Evolutionary conservation across 2,888 invertebrate genomes (phyloP).

Genomic region (Hypomecis atomaria): DNA sequence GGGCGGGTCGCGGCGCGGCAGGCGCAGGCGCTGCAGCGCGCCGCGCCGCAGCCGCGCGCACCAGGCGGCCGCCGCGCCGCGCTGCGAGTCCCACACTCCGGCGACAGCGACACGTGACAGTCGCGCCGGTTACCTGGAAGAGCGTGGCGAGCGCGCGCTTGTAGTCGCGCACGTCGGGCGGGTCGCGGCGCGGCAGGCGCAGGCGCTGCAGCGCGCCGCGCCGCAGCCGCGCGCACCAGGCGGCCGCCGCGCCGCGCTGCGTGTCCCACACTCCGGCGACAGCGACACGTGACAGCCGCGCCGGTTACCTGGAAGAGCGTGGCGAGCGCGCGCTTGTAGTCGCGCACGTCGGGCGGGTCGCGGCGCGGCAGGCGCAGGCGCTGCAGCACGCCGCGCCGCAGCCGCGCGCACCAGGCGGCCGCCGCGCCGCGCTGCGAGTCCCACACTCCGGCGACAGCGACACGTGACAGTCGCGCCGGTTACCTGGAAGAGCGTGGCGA

Average conservation of each 20-base stretch:
- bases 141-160: slow-evolving; percentile 94
- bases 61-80: slow-evolving; percentile 85
- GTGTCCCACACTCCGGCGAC: slow-evolving; percentile 82
- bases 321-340: slow-evolving; percentile 93
- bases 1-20: slow-evolving; percentile 83
- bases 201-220: slow-evolving; percentile 81
- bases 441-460: no score
- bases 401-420: slow-evolving; percentile 83
- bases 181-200: slow-evolving; percentile 80
- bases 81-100: slow-evolving; percentile 86
- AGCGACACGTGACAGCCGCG: no score
- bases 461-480: neutral
- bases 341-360: slow-evolving; percentile 86
- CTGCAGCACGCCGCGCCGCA: slow-evolving; percentile 82
- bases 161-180: slow-evolving; percentile 88
- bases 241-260: slow-evolving; percentile 88
- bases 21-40: slow-evolving; percentile 70
- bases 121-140: slow-evolving; percentile 86
- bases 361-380: slow-evolving; percentile 82
- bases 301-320: slow-evolving; percentile 90
- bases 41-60: slow-evolving; percentile 86
- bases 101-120: no score
- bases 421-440: slow-evolving; percentile 88
- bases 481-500: slow-evolving; percentile 93
- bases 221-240: slow-evolving; percentile 82